Evolutionary conservation across 2,113 vertebrate genomes (phyloP).

Genomic region (Riparia riparia): DNA sequence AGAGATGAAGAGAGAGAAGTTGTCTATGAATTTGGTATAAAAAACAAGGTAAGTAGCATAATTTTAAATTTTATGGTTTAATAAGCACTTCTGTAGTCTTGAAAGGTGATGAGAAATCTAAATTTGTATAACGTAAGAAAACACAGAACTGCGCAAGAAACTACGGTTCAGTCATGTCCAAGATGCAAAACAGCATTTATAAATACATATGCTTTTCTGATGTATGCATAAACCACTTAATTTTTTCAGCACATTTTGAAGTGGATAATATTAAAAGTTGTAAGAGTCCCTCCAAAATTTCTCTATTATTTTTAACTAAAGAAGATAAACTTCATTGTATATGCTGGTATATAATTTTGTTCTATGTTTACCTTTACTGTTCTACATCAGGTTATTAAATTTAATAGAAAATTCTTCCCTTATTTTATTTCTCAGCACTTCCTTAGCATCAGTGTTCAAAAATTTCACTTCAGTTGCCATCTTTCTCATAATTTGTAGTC

Average conservation of each 20-base stretch:
- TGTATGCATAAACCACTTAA: background rate
- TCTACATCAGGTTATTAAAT: background rate
- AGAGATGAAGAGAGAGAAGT: conserved; percentile 91
- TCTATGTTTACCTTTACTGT: background rate
- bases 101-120: background rate
- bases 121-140: background rate
- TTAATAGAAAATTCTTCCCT: background rate
- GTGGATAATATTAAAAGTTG: background rate
- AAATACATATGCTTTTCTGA: background rate
- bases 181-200: background rate
- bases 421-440: background rate
- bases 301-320: background rate
- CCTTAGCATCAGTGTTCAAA: background rate
- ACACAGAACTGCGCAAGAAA: background rate
- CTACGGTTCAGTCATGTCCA: background rate
- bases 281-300: background rate
- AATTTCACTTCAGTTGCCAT: background rate
- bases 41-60: conserved; percentile 77
- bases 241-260: background rate
- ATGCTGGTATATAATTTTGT: background rate
- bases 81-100: background rate
- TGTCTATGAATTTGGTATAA: conserved; percentile 82
- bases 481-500: background rate
- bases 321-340: background rate
- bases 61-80: background rate